Evolutionary conservation across 2,797 vertebrate species (phyloP), one percentile per base, ranked within the genome.

Genomic region (Enteromius radiatus): DNA sequence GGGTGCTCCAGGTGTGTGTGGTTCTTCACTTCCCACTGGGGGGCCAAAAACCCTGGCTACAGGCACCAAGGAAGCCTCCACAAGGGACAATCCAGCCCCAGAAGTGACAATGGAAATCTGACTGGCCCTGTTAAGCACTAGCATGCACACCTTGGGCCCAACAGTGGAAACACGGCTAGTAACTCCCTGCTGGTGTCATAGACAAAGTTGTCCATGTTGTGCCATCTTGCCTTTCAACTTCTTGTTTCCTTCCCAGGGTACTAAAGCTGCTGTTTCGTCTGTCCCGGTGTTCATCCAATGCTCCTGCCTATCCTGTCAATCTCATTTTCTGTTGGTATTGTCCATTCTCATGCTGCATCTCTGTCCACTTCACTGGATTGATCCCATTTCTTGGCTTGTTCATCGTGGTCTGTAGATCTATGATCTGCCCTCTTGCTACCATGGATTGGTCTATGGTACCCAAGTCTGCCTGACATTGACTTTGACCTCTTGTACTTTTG

Each of bases 341-440:
- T 11, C 31, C 33, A 31, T 71, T 71, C 26, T 71, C 69, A 49
- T 47, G 43, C 43, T 70, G 68, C 45, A 9, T 71, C 69, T 47
- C 15, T 31, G 9, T 36, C 19, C 9, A 49, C 43, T 49, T 71
- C 43, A 17, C 4, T 49, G 45, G 17, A 49, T 49, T 71, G 15
- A 28, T 49, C 69, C 69, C 10, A 11, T 71, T 31, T 21, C 41
- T 68, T 4, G 1, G 38, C 9, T 23, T 47, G 23, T 17, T 70
- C 23, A 70, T 65, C 1, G 3, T 47, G n/a, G 11, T 43, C 38
- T 26, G 43, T 43, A 43, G 43, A 43, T 43, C 38, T 23, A 23
- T 45, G 41, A 17, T 45, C 41, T 45, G 47, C 7, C 7, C 41
- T 47, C 41, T 31, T 70, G 23, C 23, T 28, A 26, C 14, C 3